Evolutionary conservation across 2,113 vertebrate species (phyloP), one percentile per base, ranked within the genome.

Genomic region (Nycticorax nycticorax): DNA sequence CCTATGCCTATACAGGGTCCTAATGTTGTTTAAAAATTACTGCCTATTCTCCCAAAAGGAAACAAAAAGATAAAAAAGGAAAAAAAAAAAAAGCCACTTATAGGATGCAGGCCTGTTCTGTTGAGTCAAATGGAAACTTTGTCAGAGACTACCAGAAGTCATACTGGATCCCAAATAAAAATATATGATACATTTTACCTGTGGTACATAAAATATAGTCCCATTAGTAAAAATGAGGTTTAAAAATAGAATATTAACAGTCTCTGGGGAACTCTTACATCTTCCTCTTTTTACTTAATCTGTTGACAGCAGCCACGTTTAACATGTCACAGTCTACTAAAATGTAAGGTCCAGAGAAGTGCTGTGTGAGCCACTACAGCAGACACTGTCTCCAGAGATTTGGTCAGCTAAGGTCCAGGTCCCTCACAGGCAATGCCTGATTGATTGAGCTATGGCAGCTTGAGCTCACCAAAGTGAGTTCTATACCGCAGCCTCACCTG

Each of bases 351-450:
- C 48, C 39, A 56, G 53, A 66, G 30, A 48, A 80, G 6, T 1
- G 2, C 16, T 20, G 3, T 59, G 17, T 41, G 23, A 20, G 26
- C 30, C 37, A 30, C 57, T 8, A 24, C 60, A 82, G 30, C 67
- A 56, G 50, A 33, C 14, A 5, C 4, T 10, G 3, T 27, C 45
- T 68, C 14, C 48, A 73, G 35, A 59, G 67, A 21, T 48, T 32
- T 48, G 18, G 6, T 43, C 27, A 88, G 26, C 39, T 75, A 47
- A 52, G 5, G 32, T 33, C 14, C 39, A 43, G 21, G 9, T 69
- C 12, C 9, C 30, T 84, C 53, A 10, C 11, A 56, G 68, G 27
- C 22, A 72, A 0, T 0, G 1, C 8, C 21, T 37, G 52, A 41
- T 16, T 7, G 1, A 20, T 0, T 28, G 32, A 30, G 5, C 62